phyloP scores from a whole-genome alignment of 2,888 invertebrate species.

The Apoda limacodes region DNA sequence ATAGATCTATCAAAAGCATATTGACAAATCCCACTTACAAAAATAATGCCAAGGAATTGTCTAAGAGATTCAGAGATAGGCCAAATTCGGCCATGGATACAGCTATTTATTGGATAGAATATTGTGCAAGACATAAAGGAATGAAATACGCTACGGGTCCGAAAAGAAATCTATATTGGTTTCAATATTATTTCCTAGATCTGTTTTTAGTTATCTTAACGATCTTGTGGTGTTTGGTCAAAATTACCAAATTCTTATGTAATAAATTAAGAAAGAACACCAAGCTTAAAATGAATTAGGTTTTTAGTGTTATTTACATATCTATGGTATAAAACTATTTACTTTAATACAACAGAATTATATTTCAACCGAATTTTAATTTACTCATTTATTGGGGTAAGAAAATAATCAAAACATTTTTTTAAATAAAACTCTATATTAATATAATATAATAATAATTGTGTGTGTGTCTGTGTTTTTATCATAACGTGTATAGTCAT shows the following conservation, averaged over 20 bases:
- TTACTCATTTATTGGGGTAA: background rate
- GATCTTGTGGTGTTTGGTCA: background rate
- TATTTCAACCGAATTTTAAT: background rate
- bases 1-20: conserved; percentile 29
- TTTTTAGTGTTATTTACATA: no score
- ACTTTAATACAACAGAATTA: no score
- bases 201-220: background rate
- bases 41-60: conserved; percentile 31
- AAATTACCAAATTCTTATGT: background rate
- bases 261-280: background rate
- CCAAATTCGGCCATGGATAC: conserved; percentile 33
- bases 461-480: conserved; percentile 28
- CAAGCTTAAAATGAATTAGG: background rate
- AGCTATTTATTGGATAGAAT: conserved; percentile 54
- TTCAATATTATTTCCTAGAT: conserved; percentile 1
- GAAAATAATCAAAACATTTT: conserved; percentile 26
- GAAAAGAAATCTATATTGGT: background rate
- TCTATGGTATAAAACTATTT: no score
- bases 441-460: conserved; percentile 49
- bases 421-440: conserved; percentile 53
- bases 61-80: conserved; percentile 40
- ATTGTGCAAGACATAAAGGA: conserved; percentile 44
- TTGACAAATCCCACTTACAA: conserved; percentile 32
- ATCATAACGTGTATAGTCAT: conserved; percentile 21
- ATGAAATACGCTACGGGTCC: conserved; percentile 11